phyloP scores from a whole-genome alignment of 1,140 invertebrate species.

The Pseudomyrmex dendroicus region DNA sequence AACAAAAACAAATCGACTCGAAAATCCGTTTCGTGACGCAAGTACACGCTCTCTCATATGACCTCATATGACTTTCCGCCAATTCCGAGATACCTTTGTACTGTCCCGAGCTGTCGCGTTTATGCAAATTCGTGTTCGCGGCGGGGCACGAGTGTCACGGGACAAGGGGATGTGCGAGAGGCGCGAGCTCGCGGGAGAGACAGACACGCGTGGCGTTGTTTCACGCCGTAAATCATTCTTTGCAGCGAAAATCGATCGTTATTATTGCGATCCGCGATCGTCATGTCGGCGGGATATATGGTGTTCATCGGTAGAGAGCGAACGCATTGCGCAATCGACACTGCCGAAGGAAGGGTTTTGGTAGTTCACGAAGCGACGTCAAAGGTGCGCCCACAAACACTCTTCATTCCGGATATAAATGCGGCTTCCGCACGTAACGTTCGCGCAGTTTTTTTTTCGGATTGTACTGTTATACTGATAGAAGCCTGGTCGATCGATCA shows the following conservation, averaged over 20 bases:
- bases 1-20: not conserved
- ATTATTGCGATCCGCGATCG: conserved; percentile 58
- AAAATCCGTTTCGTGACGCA: not conserved
- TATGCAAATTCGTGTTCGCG: conserved; percentile 32
- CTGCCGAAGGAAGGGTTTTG: conserved; percentile 54
- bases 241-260: conserved; percentile 47
- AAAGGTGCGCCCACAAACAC: conserved; percentile 1
- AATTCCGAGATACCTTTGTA: conserved; percentile 28
- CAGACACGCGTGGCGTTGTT: conserved; percentile 32
- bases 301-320: conserved; percentile 23
- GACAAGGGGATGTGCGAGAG: not conserved
- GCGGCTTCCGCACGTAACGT: not conserved
- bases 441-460: not conserved
- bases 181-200: not conserved
- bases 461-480: not conserved
- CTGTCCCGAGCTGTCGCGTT: conserved; percentile 2
- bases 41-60: conserved; percentile 4
- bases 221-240: conserved; percentile 63
- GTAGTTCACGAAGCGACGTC: not conserved
- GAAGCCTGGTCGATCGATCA: not conserved
- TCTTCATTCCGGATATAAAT: not conserved
- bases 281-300: conserved; percentile 53
- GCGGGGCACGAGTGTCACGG: conserved; percentile 5
- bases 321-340: conserved; percentile 58
- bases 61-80: conserved; percentile 33